These are phyloP conservation scores for Pantelozetes paolii DNA, from an alignment of 2,888 invertebrate genomes.

Conservation along the genomic window DNA sequence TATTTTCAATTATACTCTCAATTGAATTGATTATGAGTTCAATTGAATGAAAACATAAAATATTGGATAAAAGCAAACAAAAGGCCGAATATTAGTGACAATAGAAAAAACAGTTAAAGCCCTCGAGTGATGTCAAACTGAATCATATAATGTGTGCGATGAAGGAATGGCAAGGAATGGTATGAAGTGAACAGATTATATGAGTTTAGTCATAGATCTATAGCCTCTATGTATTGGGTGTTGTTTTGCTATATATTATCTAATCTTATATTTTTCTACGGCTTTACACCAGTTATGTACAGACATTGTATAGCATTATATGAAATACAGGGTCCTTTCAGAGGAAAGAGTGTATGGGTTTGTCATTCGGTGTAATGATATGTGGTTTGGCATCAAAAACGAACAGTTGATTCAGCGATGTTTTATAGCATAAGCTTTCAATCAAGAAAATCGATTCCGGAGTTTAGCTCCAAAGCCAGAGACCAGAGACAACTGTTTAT, in stretches of 20 bases:
- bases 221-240: not conserved
- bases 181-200: not conserved
- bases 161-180: not conserved
- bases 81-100: not conserved
- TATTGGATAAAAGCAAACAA: not conserved
- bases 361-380: constrained; percentile 29
- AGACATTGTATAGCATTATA: not conserved
- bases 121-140: constrained; percentile 1
- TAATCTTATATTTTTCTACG: constrained; percentile 13
- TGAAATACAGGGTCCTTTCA: not conserved
- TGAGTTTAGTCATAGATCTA: not conserved
- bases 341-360: constrained; percentile 22
- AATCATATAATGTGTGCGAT: not conserved
- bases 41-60: not conserved
- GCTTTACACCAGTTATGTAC: not conserved
- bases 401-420: constrained; percentile 31
- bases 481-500: constrained; percentile 7
- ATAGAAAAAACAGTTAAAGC: constrained; percentile 11
- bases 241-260: not conserved
- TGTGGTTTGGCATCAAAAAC: constrained; percentile 33
- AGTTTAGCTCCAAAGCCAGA: not conserved
- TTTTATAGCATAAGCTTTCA: constrained; percentile 19
- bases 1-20: not conserved
- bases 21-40: not conserved
- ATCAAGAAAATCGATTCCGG: not conserved